Percentiles rank a stretch among this genome's conserved stretches.
phyloP scores from a whole-genome alignment of 23 tunicate species.

The Ciona savignyi region DNA sequence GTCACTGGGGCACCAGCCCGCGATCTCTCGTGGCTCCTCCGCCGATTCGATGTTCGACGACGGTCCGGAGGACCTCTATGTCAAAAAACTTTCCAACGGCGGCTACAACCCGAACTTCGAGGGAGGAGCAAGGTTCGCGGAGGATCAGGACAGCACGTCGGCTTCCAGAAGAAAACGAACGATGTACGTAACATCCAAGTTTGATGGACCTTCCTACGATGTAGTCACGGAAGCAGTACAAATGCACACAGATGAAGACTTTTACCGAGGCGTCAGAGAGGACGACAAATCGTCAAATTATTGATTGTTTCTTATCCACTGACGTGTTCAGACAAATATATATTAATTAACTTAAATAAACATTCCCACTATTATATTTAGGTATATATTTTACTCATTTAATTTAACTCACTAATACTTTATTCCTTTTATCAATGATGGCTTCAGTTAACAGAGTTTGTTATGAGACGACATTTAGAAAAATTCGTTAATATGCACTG shows the following conservation, averaged over 20 bases:
- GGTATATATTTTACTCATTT: too few relatives aligned
- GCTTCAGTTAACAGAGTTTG: too few relatives aligned
- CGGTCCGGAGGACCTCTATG: slow-evolving; percentile 40
- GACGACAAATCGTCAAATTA: background rate
- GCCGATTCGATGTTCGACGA: slow-evolving; percentile 16
- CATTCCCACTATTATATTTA: too few relatives aligned
- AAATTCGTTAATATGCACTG: too few relatives aligned
- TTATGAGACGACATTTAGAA: too few relatives aligned
- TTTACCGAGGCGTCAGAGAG: slow-evolving; percentile 11
- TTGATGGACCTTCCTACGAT: slow-evolving; percentile 44
- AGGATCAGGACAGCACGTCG: background rate
- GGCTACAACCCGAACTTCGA: slow-evolving; percentile 42
- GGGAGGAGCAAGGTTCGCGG: slow-evolving; percentile 7
- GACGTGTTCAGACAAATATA: too few relatives aligned
- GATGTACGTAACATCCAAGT: slow-evolving; percentile 40
- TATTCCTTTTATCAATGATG: too few relatives aligned
- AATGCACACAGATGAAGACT: slow-evolving; percentile 19
- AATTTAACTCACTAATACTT: too few relatives aligned
- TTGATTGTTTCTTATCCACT: too few relatives aligned
- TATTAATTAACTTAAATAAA: too few relatives aligned
- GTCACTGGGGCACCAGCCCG: slow-evolving; percentile 2
- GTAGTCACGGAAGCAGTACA: slow-evolving; percentile 60
- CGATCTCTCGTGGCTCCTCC: slow-evolving; percentile 10
- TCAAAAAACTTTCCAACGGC: slow-evolving; percentile 42
- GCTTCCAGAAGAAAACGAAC: slow-evolving; percentile 5